Percentiles rank a stretch among this genome's conserved stretches.
Evolutionary conservation across 2,797 vertebrate species (phyloP).

Genomic region (Arctocebus calabarensis): DNA sequence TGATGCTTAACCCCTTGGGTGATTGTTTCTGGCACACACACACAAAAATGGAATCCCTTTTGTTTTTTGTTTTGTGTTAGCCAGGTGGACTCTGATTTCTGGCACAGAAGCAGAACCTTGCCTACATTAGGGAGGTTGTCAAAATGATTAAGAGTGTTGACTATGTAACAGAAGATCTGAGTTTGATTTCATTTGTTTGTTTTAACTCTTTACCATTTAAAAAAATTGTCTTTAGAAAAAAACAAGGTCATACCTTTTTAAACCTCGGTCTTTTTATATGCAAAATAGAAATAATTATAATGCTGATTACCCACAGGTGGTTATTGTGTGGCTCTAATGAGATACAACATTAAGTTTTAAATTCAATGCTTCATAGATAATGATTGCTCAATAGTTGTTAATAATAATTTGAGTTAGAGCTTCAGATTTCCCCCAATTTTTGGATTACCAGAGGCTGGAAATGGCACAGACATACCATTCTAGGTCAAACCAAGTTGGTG

Average conservation of each 20-base stretch:
- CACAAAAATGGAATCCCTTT: neutral
- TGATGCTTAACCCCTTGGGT: neutral
- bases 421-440: neutral
- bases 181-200: neutral
- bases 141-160: neutral
- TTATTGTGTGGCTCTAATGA: neutral
- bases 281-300: neutral
- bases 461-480: neutral
- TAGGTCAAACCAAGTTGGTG: neutral
- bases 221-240: neutral
- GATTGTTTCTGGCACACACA: neutral
- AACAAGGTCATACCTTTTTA: neutral
- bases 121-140: neutral
- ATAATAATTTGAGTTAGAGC: neutral
- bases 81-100: neutral
- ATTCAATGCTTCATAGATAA: neutral
- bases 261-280: neutral
- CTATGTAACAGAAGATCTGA: neutral
- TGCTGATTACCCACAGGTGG: neutral
- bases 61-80: neutral
- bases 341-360: neutral
- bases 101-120: neutral
- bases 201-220: neutral
- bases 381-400: neutral
- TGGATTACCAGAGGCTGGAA: neutral